Conservation (phyloP, 2,888 invertebrate genomes). For the Hypselothyrea guttata region DNA sequence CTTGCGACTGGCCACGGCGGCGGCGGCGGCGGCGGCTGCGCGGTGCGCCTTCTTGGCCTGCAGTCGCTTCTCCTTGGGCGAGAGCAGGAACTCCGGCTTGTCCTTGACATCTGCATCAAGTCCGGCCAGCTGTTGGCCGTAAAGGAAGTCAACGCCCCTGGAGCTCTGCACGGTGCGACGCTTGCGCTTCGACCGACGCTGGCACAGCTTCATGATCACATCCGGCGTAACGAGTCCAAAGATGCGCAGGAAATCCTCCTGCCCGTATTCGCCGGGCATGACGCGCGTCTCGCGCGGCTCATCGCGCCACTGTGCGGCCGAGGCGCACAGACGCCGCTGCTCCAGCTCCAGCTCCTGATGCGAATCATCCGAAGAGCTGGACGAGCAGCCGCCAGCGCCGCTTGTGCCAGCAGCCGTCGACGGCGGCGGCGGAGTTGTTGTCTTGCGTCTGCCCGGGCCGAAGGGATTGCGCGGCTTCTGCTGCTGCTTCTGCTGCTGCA, state of each 20-base stretch:
- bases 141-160: conserved; percentile 80
- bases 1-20: conserved; percentile 29
- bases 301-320: conserved; percentile 67
- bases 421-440: conserved; percentile 15
- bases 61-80: conserved; percentile 78
- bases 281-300: conserved; percentile 69
- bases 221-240: conserved; percentile 79
- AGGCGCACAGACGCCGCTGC: conserved; percentile 51
- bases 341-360: conserved; percentile 61
- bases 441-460: conserved; percentile 30
- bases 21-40: conserved; percentile 26
- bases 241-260: conserved; percentile 77
- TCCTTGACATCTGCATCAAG: conserved; percentile 76
- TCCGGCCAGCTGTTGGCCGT: conserved; percentile 71
- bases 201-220: conserved; percentile 73
- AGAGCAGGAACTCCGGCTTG: conserved; percentile 72
- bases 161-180: conserved; percentile 80
- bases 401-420: background rate
- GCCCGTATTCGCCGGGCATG: conserved; percentile 70
- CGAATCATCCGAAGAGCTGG: conserved; percentile 72
- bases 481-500: too few relatives aligned
- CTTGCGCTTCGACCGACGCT: conserved; percentile 80
- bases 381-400: conserved; percentile 9
- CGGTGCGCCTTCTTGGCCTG: conserved; percentile 63
- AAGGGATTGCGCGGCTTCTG: conserved; percentile 45